These are phyloP conservation scores for Linurgus olivaceus DNA, from an alignment of 2,797 vertebrate genomes.

Conservation along the genomic window DNA sequence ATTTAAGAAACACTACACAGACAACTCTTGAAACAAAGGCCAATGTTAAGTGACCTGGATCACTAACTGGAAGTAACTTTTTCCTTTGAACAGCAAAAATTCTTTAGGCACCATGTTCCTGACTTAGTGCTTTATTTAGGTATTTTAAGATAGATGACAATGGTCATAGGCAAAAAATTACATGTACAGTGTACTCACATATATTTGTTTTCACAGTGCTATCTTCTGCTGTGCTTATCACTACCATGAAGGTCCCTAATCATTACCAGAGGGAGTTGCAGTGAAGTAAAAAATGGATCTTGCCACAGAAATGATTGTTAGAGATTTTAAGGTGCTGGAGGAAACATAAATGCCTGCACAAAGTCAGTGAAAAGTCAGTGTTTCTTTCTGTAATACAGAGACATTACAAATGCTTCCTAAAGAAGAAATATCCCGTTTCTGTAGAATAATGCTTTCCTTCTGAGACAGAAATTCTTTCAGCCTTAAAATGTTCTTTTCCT, in stretches of 20 bases:
- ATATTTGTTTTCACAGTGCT: not conserved
- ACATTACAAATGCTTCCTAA: not conserved
- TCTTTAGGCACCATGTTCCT: not conserved
- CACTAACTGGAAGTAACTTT: not conserved
- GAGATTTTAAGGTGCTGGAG: not conserved
- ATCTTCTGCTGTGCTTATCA: not conserved
- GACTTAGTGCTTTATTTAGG: not conserved
- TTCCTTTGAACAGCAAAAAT: not conserved
- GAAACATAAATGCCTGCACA: not conserved
- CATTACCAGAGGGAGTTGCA: not conserved
- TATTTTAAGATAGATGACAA: not conserved
- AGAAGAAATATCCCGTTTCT: not conserved
- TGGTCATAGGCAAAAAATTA: not conserved
- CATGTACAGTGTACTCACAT: fast-evolving
- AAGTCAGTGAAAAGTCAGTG: not conserved
- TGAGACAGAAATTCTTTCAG: not conserved
- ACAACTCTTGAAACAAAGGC: not conserved
- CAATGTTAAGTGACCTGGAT: not conserved
- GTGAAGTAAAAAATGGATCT: not conserved
- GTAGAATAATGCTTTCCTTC: not conserved
- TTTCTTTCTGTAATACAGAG: not conserved
- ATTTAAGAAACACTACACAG: not conserved
- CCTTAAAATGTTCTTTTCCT: not conserved
- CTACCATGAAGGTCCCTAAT: not conserved
- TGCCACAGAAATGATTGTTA: not conserved